Evolutionary conservation across 2,113 vertebrate species (phyloP).

Genomic region (Misgurnus mizolepis): DNA sequence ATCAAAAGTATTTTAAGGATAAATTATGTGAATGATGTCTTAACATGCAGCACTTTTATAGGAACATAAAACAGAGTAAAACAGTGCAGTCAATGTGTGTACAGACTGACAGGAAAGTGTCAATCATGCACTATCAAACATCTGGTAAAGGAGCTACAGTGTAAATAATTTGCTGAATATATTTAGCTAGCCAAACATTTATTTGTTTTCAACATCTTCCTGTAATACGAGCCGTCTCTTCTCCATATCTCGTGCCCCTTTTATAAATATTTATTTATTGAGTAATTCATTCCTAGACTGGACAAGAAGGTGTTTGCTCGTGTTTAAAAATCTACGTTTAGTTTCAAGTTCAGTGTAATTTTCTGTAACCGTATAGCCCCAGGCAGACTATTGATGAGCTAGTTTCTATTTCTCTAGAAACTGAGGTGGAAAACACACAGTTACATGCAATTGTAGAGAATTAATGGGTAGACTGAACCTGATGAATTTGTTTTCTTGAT

Average conservation of each 20-base stretch:
- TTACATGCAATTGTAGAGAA: neutral
- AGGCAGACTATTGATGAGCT: neutral
- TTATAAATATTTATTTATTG: conserved; percentile 4
- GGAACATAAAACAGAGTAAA: neutral
- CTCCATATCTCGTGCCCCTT: neutral
- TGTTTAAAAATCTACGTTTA: neutral
- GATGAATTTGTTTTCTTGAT: conserved; percentile 18
- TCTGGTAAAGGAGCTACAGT: neutral
- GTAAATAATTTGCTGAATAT: neutral
- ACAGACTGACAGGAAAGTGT: neutral
- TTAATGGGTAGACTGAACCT: conserved; percentile 9
- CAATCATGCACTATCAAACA: neutral
- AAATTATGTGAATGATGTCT: no score
- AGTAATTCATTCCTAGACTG: neutral
- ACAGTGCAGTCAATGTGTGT: neutral
- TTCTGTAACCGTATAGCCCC: neutral
- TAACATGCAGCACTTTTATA: no score
- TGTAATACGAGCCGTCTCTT: neutral
- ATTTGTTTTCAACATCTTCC: neutral
- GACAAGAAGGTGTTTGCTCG: neutral
- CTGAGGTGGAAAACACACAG: neutral
- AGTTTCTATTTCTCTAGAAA: neutral
- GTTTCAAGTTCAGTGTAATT: neutral
- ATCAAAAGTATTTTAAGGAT: no score
- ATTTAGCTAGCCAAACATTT: conserved; percentile 1